A percentile compares a stretch with the other conserved stretches of the same genome.
Conservation (phyloP, 2,113 vertebrate genomes). For the Bungarus multicinctus region DNA sequence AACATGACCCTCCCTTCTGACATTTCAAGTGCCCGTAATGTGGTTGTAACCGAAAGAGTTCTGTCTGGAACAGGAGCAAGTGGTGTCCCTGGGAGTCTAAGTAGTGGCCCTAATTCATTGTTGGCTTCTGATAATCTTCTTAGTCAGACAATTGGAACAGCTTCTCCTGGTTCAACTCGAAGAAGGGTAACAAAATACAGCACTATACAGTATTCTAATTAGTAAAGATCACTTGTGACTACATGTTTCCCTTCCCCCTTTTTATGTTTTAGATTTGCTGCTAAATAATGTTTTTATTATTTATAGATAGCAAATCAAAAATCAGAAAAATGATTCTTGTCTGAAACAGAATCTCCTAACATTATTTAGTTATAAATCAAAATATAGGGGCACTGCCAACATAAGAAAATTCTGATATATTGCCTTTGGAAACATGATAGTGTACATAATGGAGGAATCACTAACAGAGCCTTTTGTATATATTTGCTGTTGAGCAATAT, state of each 20-base stretch:
- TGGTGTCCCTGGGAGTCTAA: constrained; percentile 21
- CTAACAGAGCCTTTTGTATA: background rate
- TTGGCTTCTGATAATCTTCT: constrained; percentile 62
- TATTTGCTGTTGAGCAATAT: constrained; percentile 8
- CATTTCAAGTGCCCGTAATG: constrained; percentile 65
- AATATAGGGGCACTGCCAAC: constrained; percentile 33
- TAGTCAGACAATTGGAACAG: constrained; percentile 62
- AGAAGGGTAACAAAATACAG: constrained; percentile 74
- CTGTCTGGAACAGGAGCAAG: constrained; percentile 69
- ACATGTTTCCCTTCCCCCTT: background rate
- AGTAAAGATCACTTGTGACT: constrained; percentile 40
- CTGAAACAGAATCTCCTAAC: constrained; percentile 15
- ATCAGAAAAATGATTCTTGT: background rate
- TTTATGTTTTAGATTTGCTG: constrained; percentile 31
- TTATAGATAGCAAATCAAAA: constrained; percentile 52
- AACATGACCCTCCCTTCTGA: constrained; percentile 71
- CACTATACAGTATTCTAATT: constrained; percentile 61
- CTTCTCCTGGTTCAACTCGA: constrained; percentile 48
- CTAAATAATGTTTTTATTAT: constrained; percentile 49
- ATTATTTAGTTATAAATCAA: constrained; percentile 35
- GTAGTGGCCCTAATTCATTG: constrained; percentile 45
- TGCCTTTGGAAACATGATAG: constrained; percentile 17
- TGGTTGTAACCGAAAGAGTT: constrained; percentile 78
- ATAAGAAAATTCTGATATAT: constrained; percentile 31
- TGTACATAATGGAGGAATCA: background rate